These are phyloP conservation scores for Actinopyga echinites DNA, from an alignment of 53 echinoderm and acorn worm genomes.

Conservation along the genomic window DNA sequence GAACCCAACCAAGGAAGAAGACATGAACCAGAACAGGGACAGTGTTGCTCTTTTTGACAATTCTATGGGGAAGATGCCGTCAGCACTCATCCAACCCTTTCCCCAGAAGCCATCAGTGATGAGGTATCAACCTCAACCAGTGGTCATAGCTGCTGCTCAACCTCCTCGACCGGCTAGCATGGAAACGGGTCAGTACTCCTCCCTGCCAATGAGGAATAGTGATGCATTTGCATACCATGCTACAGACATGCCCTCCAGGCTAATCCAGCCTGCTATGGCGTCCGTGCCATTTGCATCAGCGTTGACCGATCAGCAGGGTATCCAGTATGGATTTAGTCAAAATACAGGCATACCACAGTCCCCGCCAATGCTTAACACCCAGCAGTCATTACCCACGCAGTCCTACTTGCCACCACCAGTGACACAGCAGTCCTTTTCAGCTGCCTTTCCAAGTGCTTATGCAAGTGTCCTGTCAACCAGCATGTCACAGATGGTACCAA, in stretches of 20 bases:
- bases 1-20: constrained; percentile 2
- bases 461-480: constrained; percentile 35
- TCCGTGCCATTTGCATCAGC: constrained; percentile 44
- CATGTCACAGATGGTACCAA: constrained; percentile 47
- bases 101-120: constrained; percentile 35
- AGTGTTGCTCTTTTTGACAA: neutral
- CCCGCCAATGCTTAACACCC: constrained; percentile 55
- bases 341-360: constrained; percentile 44
- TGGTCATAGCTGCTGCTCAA: constrained; percentile 35
- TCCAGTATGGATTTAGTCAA: constrained; percentile 64
- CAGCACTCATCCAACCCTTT: constrained; percentile 33
- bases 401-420: constrained; percentile 15
- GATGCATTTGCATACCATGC: constrained; percentile 36
- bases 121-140: constrained; percentile 36
- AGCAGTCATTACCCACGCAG: constrained; percentile 61
- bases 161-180: neutral
- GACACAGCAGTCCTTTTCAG: constrained; percentile 42
- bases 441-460: constrained; percentile 23
- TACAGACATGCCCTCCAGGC: constrained; percentile 39
- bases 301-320: constrained; percentile 47
- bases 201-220: constrained; percentile 30
- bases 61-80: neutral
- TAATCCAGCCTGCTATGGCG: constrained; percentile 58
- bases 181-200: constrained; percentile 26
- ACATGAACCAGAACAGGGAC: neutral